Percentiles rank a stretch among this genome's conserved stretches.
Evolutionary conservation across 2,888 invertebrate genomes (phyloP).

Genomic region (Crioceris asparagi): DNA sequence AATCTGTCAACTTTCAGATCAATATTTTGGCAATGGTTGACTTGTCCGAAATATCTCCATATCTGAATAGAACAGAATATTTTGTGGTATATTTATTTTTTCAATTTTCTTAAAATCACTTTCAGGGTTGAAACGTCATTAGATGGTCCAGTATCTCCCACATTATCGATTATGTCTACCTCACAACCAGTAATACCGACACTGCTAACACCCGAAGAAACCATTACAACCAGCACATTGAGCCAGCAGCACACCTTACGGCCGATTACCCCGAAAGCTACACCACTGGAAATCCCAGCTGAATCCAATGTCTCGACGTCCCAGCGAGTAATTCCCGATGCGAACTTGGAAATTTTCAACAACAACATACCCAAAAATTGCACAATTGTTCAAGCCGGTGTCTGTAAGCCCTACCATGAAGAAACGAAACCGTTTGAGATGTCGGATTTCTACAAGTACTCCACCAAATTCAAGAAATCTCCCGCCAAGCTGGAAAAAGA

Average conservation of each 20-base stretch:
- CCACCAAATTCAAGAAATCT: slow-evolving; percentile 76
- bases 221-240: slow-evolving; percentile 19
- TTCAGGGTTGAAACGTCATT: slow-evolving; percentile 37
- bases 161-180: slow-evolving; percentile 18
- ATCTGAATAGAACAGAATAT: too few species aligned
- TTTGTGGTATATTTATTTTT: too few species aligned
- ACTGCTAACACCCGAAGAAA: slow-evolving; percentile 24
- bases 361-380: slow-evolving; percentile 71
- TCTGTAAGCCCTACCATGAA: slow-evolving; percentile 85
- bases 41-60: too few species aligned
- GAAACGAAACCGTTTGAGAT: slow-evolving; percentile 95
- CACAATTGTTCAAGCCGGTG: slow-evolving; percentile 78
- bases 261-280: slow-evolving; percentile 26
- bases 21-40: too few species aligned
- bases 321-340: too few species aligned
- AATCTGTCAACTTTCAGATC: too few species aligned
- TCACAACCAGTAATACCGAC: slow-evolving; percentile 17
- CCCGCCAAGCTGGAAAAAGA: slow-evolving; percentile 19
- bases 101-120: slow-evolving; percentile 9
- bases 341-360: slow-evolving; percentile 36
- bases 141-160: slow-evolving; percentile 31
- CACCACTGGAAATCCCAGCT: slow-evolving; percentile 35
- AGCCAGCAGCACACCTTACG: slow-evolving; percentile 21
- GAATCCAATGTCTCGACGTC: slow-evolving; percentile 37
- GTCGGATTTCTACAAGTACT: slow-evolving; percentile 97